A percentile compares a stretch with the other conserved stretches of the same genome.
Conservation (phyloP, 1,140 invertebrate genomes). For the Saccostrea cuccullata region DNA sequence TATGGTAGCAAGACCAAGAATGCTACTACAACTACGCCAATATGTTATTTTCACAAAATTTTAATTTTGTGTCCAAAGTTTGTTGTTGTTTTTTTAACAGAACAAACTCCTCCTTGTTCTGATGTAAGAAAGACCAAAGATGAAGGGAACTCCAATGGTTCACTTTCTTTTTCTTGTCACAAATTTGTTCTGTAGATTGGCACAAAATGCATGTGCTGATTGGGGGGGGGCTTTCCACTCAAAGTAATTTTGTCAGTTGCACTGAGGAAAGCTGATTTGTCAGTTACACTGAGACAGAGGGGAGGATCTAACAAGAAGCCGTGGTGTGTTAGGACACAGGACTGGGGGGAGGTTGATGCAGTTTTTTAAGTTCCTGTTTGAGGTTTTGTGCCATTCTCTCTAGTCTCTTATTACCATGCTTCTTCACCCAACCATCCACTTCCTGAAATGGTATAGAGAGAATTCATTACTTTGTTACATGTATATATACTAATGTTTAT, state of each 20-base stretch:
- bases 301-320: background rate
- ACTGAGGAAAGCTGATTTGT: background rate
- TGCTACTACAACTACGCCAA: background rate
- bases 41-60: background rate
- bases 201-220: background rate
- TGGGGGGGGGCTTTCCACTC: background rate
- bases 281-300: background rate
- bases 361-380: conserved; percentile 57
- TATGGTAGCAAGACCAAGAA: conserved; percentile 5
- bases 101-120: background rate
- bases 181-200: background rate
- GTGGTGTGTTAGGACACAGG: conserved; percentile 22
- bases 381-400: conserved; percentile 51
- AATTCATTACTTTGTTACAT: background rate
- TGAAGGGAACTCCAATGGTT: background rate
- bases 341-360: conserved; percentile 44
- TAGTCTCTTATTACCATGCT: conserved; percentile 48
- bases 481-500: no score
- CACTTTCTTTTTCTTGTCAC: background rate
- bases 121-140: background rate
- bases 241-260: no score
- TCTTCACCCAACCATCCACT: conserved; percentile 56
- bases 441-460: conserved; percentile 39
- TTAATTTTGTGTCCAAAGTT: background rate
- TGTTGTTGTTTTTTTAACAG: background rate